Percentiles rank a stretch among this genome's conserved stretches.
Evolutionary conservation across 1,140 invertebrate species (phyloP).

Genomic region (Euborellia annulipes): DNA sequence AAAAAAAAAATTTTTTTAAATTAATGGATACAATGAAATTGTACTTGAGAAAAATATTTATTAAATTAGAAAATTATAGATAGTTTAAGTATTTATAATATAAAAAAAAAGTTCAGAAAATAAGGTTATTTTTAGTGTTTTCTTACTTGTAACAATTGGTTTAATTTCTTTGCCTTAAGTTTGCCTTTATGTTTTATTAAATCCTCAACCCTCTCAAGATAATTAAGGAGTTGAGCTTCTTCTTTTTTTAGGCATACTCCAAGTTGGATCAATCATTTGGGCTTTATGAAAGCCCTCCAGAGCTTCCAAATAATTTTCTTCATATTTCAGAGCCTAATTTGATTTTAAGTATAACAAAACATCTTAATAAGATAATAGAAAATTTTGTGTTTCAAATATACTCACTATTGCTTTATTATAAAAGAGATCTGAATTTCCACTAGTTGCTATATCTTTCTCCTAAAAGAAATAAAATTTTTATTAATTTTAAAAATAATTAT

Average conservation of each 20-base stretch:
- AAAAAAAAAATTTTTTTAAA: too few relatives aligned
- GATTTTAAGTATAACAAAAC: too few relatives aligned
- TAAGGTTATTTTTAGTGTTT: conserved; percentile 9
- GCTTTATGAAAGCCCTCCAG: conserved; percentile 51
- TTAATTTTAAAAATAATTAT: too few relatives aligned
- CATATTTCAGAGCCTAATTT: conserved; percentile 55
- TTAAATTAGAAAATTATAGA: too few relatives aligned
- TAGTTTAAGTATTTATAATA: too few relatives aligned
- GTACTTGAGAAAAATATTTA: too few relatives aligned
- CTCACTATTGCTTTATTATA: conserved; percentile 73
- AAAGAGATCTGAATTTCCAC: conserved; percentile 62
- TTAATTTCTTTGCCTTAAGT: conserved; percentile 50
- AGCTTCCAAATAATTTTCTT: conserved; percentile 57
- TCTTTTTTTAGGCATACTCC: conserved; percentile 48
- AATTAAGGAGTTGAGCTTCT: conserved; percentile 42
- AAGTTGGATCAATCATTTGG: conserved; percentile 51
- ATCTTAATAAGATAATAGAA: not conserved
- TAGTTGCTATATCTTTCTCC: conserved; percentile 56
- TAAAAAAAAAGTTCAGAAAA: too few relatives aligned
- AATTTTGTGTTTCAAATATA: conserved; percentile 12
- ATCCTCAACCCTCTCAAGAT: conserved; percentile 46
- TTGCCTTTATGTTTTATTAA: conserved; percentile 52
- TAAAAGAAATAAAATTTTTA: conserved; percentile 23
- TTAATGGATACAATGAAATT: too few relatives aligned
- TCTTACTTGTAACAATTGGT: conserved; percentile 49